Percentiles rank a stretch among this genome's conserved stretches.
Evolutionary conservation across 1,140 invertebrate species (phyloP).

Genomic region (Drosophila kohkoa): DNA sequence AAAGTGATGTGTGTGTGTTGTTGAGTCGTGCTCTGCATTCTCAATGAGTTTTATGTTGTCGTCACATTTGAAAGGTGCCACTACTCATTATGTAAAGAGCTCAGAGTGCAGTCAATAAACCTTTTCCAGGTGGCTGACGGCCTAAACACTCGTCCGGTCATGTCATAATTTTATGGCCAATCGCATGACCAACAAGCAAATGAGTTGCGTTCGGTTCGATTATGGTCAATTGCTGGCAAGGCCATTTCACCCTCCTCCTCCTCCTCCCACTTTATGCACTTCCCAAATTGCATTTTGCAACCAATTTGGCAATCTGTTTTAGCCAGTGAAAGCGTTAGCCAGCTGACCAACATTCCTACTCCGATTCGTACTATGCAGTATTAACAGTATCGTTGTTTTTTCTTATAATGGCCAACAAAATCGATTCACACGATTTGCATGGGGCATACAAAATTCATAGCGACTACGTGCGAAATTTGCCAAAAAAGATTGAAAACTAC

Average conservation of each 20-base stretch:
- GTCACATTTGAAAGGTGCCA: constrained; percentile 51
- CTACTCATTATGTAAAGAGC: constrained; percentile 71
- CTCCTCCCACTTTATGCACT: not conserved
- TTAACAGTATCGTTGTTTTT: constrained; percentile 15
- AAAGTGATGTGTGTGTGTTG: constrained; percentile 58
- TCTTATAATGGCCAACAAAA: constrained; percentile 45
- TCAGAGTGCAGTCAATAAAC: constrained; percentile 63
- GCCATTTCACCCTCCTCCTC: constrained; percentile 1
- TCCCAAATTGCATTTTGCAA: constrained; percentile 39
- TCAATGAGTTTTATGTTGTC: constrained; percentile 39
- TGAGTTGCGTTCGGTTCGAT: constrained; percentile 11
- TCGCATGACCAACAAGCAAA: constrained; percentile 49
- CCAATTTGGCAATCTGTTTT: constrained; percentile 47
- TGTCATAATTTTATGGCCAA: constrained; percentile 76
- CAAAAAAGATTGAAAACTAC: constrained; percentile 17
- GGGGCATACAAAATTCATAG: constrained; percentile 44
- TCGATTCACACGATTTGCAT: constrained; percentile 58
- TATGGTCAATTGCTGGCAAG: constrained; percentile 41
- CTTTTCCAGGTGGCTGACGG: constrained; percentile 50
- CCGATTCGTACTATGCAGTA: not conserved
- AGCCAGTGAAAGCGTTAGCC: constrained; percentile 51
- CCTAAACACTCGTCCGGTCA: constrained; percentile 33
- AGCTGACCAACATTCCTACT: constrained; percentile 33
- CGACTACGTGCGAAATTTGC: constrained; percentile 52
- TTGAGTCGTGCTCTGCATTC: constrained; percentile 51